Evolutionary conservation across 2,888 invertebrate species (phyloP), one percentile per base, ranked within the genome.

Genomic region (Xestoiulus laeticollis): DNA sequence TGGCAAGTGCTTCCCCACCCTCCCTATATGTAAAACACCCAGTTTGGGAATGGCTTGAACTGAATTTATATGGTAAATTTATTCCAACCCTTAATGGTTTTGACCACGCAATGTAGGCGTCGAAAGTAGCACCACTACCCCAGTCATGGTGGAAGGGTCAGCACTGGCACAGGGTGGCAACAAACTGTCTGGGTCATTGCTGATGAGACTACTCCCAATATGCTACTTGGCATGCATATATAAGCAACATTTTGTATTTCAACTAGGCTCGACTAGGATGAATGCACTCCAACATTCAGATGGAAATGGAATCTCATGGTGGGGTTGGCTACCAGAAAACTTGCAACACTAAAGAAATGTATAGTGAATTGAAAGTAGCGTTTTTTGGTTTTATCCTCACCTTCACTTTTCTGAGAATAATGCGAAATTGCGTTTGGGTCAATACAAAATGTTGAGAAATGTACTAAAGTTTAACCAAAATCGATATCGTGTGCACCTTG

Each of bases 181-280:
- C 48, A 48, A 48, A 48, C 68, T 68, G 68, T 68, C 68, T 68
- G 68, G 68, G 26, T 22, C 68, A 26, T 26, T 26, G 26, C 68
- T 68, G 68, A 68, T 68, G 68, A 68, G 68, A 68, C 68, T 26
- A 68, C 68, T 68, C 68, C 68, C 68, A 68, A 68, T 68, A 8
- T 26, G 6, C n/a, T 68, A 26, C 68, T 68, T 26, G n/a, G 26
- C 68, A 68, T 68, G 0, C 26, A 68, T 68, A 1, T 10, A n/a
- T 10, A 26, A 22, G 22, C 68, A 26, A 4, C 2, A n/a, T 8
- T 22, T 68, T 68, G 68, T 10, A 26, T 68, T 68, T 22, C 26
- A 68, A 68, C 5, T 10, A 26, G 33, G 33, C 33, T 38, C 33
- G 33, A 38, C 33, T 38, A 38, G 33, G 33, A 38, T 38, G 33